Conservation (phyloP, 2,888 invertebrate genomes). For the Heliconius charithonia region DNA sequence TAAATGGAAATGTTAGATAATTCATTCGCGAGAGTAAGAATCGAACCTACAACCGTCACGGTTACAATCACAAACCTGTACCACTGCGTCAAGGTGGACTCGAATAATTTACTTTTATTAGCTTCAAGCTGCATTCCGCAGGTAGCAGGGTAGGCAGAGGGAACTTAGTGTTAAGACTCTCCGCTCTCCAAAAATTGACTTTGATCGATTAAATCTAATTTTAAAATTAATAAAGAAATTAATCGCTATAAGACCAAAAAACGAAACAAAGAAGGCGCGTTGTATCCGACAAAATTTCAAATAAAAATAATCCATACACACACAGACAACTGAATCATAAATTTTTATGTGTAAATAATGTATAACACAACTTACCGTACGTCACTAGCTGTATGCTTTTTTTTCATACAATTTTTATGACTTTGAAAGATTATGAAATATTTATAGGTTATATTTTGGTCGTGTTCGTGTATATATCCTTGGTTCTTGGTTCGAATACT, state of each 20-base stretch:
- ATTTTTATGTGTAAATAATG: conserved; percentile 8
- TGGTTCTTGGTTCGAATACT: not conserved
- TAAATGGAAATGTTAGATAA: not conserved
- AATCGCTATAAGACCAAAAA: not conserved
- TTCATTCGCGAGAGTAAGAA: not conserved
- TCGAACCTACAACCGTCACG: not conserved
- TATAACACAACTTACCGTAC: not conserved
- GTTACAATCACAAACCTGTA: too few relatives aligned
- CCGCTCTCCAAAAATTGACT: not conserved
- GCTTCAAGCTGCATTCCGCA: too few relatives aligned
- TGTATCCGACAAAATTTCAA: not conserved
- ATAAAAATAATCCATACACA: not conserved
- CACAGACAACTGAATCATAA: not conserved
- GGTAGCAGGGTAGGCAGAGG: too few relatives aligned
- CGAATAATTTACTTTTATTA: too few relatives aligned
- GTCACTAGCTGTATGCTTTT: not conserved
- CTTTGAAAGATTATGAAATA: not conserved
- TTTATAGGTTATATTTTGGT: not conserved
- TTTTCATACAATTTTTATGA: not conserved
- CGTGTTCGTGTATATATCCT: not conserved
- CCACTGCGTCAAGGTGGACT: too few relatives aligned
- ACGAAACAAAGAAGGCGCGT: not conserved
- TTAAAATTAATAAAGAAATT: not conserved
- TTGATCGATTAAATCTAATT: not conserved
- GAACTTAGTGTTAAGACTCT: too few relatives aligned